Evolutionary conservation across 2,797 vertebrate species (phyloP).

Genomic region (Hypotaenidia okinawae): DNA sequence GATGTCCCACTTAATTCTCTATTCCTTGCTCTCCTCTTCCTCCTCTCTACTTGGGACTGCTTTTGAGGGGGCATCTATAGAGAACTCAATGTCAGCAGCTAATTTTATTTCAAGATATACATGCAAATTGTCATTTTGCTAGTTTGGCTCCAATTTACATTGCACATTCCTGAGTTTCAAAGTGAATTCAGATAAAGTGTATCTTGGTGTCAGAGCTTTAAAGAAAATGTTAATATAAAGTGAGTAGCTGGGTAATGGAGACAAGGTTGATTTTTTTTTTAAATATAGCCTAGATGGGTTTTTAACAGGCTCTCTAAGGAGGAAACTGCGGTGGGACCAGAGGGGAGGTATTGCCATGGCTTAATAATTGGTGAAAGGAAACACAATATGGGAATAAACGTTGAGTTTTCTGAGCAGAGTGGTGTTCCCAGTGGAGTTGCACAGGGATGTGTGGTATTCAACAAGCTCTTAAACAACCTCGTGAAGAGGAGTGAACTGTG

Average conservation of each 20-base stretch:
- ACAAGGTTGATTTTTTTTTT: background rate
- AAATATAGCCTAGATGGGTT: background rate
- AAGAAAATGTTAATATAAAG: background rate
- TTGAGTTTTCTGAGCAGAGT: background rate
- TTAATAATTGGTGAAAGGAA: background rate
- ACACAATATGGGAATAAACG: background rate
- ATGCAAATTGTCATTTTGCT: background rate
- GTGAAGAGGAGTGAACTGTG: slow-evolving; percentile 45
- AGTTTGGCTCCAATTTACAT: background rate
- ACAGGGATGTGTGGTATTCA: background rate
- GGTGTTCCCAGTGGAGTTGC: background rate
- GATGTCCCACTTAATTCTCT: background rate
- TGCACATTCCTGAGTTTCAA: background rate
- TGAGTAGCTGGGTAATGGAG: background rate
- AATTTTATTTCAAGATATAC: background rate
- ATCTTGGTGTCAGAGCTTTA: background rate
- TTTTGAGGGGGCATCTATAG: background rate
- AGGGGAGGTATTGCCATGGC: background rate
- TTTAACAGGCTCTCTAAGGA: slow-evolving; percentile 2
- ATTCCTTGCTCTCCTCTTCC: background rate
- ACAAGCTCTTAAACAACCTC: background rate
- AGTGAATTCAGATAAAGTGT: background rate
- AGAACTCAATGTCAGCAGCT: background rate
- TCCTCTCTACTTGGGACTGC: background rate
- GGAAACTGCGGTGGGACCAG: background rate